A percentile compares a stretch with the other conserved stretches of the same genome.
These are phyloP conservation scores for Perdita meconis DNA, from an alignment of 2,888 invertebrate species.

Conservation along the genomic window DNA sequence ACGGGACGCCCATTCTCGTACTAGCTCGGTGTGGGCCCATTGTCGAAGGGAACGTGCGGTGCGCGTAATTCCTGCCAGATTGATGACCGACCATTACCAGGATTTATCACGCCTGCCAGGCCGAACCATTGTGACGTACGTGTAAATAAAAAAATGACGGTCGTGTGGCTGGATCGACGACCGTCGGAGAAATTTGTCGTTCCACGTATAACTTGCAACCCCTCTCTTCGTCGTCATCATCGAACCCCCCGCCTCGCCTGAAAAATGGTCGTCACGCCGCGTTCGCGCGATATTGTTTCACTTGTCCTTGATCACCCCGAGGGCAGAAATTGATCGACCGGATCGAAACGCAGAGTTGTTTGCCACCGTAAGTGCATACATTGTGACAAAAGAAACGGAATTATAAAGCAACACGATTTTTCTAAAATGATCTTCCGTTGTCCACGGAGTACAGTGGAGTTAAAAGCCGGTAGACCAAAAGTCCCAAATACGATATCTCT, in stretches of 20 bases:
- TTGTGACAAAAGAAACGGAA: too few species aligned
- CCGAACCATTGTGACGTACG: constrained; percentile 71
- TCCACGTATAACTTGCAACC: constrained; percentile 22
- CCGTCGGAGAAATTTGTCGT: constrained; percentile 50
- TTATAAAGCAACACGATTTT: too few species aligned
- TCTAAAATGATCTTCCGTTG: too few species aligned
- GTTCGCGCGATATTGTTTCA: not conserved
- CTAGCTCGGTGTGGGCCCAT: constrained; percentile 65
- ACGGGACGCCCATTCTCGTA: constrained; percentile 54
- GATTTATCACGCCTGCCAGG: constrained; percentile 79
- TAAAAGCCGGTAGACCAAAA: too few species aligned
- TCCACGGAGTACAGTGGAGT: too few species aligned
- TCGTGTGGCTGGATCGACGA: constrained; percentile 62
- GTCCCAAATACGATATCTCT: too few species aligned
- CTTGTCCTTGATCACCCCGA: not conserved
- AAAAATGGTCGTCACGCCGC: constrained; percentile 37
- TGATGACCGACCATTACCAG: constrained; percentile 80
- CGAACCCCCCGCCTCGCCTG: constrained; percentile 25
- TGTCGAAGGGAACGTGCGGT: constrained; percentile 69
- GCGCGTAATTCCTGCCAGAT: constrained; percentile 76
- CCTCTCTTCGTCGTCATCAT: constrained; percentile 22
- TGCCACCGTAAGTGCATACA: too few species aligned
- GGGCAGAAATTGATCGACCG: not conserved
- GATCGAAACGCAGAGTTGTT: too few species aligned
- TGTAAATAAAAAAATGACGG: constrained; percentile 74